phyloP scores from a whole-genome alignment of 1,140 invertebrate species.

The Steinernema khuongi region DNA sequence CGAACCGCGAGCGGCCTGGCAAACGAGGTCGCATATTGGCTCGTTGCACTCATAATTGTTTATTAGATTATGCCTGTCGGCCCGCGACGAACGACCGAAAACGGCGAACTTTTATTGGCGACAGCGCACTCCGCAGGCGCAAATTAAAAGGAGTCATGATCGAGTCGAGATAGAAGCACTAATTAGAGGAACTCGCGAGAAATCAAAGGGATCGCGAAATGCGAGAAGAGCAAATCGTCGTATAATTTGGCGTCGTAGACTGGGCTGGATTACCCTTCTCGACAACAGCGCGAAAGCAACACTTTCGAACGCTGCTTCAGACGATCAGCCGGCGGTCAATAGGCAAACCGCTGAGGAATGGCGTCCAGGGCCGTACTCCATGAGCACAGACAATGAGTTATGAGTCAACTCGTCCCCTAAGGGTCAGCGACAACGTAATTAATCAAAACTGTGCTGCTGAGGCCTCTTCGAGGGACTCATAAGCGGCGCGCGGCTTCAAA shows the following conservation, averaged over 20 bases:
- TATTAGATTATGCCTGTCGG: too few species aligned
- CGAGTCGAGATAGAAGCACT: not conserved
- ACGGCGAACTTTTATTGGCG: too few species aligned
- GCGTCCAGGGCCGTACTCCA: too few species aligned
- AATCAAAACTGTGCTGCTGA: conserved; percentile 1
- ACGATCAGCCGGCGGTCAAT: too few species aligned
- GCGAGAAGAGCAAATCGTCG: not conserved
- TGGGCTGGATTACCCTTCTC: not conserved
- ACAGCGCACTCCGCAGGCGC: not conserved
- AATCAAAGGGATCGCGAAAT: conserved; percentile 9
- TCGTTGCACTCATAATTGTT: too few species aligned
- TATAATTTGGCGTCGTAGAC: not conserved
- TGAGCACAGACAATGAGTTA: conserved; percentile 10
- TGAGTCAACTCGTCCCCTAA: conserved; percentile 1
- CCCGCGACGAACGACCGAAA: too few species aligned
- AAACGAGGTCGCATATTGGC: too few species aligned
- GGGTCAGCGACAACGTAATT: not conserved
- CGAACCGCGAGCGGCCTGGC: too few species aligned
- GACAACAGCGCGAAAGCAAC: not conserved
- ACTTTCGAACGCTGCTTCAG: too few species aligned
- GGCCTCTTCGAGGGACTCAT: not conserved
- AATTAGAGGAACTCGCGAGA: not conserved
- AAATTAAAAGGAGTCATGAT: not conserved
- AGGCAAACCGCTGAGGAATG: too few species aligned
- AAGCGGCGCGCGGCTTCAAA: not conserved